Evolutionary conservation across 2,797 vertebrate genomes (phyloP).

Genomic region (Coregonus ussuriensis): DNA sequence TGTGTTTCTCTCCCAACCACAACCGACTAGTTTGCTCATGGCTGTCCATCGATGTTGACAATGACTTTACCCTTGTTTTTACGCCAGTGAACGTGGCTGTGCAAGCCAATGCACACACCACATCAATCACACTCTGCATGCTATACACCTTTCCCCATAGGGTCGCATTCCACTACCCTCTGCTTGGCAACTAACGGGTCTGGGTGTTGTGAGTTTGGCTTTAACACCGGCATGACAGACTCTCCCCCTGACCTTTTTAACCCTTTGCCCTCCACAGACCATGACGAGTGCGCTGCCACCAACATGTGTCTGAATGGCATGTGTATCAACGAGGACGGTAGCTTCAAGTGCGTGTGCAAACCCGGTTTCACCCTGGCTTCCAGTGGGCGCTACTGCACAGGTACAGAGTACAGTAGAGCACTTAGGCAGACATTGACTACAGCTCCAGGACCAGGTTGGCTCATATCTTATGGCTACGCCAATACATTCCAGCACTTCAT

Average conservation of each 20-base stretch:
- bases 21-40: too few species aligned
- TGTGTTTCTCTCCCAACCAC: too few species aligned
- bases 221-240: too few species aligned
- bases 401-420: conserved; percentile 59
- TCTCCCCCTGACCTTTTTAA: background rate
- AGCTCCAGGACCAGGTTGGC: background rate
- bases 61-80: too few species aligned
- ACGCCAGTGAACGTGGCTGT: too few species aligned
- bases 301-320: conserved; percentile 99
- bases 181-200: background rate
- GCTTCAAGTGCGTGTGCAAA: conserved; percentile 99
- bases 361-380: conserved; percentile 91
- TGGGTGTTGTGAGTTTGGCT: background rate
- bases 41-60: too few species aligned
- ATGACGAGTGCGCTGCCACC: conserved; percentile 95
- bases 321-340: conserved; percentile 98
- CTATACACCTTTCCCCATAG: too few species aligned
- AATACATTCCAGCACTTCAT: background rate
- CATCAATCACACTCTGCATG: too few species aligned
- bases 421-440: background rate
- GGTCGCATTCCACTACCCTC: too few species aligned
- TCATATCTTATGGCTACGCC: background rate
- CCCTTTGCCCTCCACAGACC: conserved; percentile 74
- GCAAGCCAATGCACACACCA: too few species aligned
- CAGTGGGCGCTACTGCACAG: conserved; percentile 94